Base-by-base conservation (phyloP, 92 coral and sea anemone genomes). In the Bergia sp. region DNA sequence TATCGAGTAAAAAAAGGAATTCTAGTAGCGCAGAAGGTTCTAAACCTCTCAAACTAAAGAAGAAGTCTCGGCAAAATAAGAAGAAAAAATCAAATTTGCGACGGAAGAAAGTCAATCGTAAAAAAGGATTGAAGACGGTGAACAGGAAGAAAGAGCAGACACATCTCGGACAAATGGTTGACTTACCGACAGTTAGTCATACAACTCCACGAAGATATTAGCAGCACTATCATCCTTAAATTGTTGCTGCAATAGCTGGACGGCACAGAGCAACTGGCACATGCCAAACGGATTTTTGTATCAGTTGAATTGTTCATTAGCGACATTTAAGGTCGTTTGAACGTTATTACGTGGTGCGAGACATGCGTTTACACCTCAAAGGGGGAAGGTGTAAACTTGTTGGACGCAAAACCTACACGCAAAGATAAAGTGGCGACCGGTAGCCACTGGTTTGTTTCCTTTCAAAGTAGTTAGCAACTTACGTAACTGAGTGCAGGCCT, bases 71-170 rank as follows among this genome's bases (percentile, higher is more conserved):
- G 40, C n/a, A 3, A 45, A 71, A 29, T 21, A 69, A 84, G 42
- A 84, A 44, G 45, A 71, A 79, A 71, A 84, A 84, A 42, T 84
- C 87, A 44, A 84, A 84, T 7, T 39, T 49, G 64, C 87, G 87
- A 40, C 78, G 78, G 2, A 84, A 72, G 87, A 84, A 84, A 36
- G 37, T 84, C 2, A 67, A 84, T 44, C 58, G 77, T 5, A 71
- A 82, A 65, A 41, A 67, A 18, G 58, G 87, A 21, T 80, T 37
- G 21, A 80, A 83, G 39, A 66, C n/a, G 12, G 41, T 43, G 37
- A 18, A 64, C 21, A 65, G 49, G 55, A 82, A 65, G 23, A 61
- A 41, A 74, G 44, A 29, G 45, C 44, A 36, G 11, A 8, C 80
- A 40, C 23, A 20, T 16, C n/a, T 76, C 9, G 37, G 80, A n/a